Evolutionary conservation across 2,113 vertebrate species (phyloP), one percentile per base, ranked within the genome.

Genomic region (Odobenus rosmarus): DNA sequence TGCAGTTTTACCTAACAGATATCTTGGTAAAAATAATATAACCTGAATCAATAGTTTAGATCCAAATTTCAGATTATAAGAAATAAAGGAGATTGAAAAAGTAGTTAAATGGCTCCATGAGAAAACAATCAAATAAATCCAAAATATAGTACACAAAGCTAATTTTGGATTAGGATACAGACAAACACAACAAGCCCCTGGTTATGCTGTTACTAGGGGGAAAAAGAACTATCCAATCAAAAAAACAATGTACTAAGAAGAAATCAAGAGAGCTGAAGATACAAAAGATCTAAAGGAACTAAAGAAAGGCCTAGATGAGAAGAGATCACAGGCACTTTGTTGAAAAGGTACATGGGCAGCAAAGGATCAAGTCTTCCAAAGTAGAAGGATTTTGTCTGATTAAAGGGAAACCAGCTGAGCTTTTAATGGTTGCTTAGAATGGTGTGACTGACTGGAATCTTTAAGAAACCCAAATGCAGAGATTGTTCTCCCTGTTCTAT

Each of bases 71-170:
- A 72, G 24, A 76, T 90, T 72, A 53, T 12, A 79, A 90, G 59
- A 81, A 93, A 69, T 93, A 95, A 95, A 80, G 39, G 13, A 96
- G 36, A 90, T 3, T 87, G 18, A 77, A 31, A 39, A 90, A 88
- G 59, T 46, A 87, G 46, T 46, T 88, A 94, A 61, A 88, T 55
- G 76, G 74, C 28, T 53, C 51, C 69, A 62, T 46, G 16, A 93
- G 64, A 77, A 91, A 96, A 77, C 42, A 90, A 55, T 82, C 51
- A 88, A n/a, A 90, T 55, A 85, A 71, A 85, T 53, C 28, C 33
- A 88, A 64, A 91, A 91, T 11, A 46, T 7, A 95, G 5, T 55
- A 59, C 28, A 79, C 23, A 95, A 88, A 93, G 49, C 16, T 79
- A 77, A 31, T 84, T 93, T 91, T 36, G n/a, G 77, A 84, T 87